Base-by-base conservation (phyloP, 1,140 invertebrate species). In the Calephelis virginiensis region DNA sequence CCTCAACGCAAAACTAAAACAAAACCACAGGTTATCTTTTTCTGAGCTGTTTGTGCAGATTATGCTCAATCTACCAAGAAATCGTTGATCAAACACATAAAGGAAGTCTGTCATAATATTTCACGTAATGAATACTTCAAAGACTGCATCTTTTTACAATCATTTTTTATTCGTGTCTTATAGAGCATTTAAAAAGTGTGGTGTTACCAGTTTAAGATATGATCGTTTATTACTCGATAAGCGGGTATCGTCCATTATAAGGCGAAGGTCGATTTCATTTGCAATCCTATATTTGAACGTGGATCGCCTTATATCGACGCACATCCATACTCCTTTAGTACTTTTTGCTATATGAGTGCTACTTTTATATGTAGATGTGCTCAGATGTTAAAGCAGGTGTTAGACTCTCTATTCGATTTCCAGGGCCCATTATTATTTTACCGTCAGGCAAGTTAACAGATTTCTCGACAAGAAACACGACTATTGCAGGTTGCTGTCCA, bases 201-300 rank as follows among this genome's bases (percentile, higher is more conserved):
- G 60, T 61, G 60, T 61, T 61, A 14, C 60, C 60, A 61, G 60
- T 61, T 53, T 9, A 37, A 53, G 60, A 50, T 64, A 63, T 40
- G 67, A 73, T 72, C 75, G 72, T 75, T 74, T 73, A 74, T 73
- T 73, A 75, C 62, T 71, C 68, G 67, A 75, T 74, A 74, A 80
- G 77, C 73, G 68, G 68, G 67, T 69, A 74, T 63, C 67, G 71
- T 71, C 75, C 70, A 81, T 81, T 80, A 77, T 69, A 74, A 73
- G 70, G 73, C 73, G 76, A 81, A 84, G 80, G 80, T 82, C 79
- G 77, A 81, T 83, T 85, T 82, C 79, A 85, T 85, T 84, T 81
- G 76, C 75, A 73, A 79, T 78, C 76, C 74, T 76, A 72, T 79
- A 78, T 80, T 82, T 71, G 72, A 76, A 72, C 69, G 73, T 73